Evolutionary conservation across 2,113 vertebrate species (phyloP).

Genomic region (Charadrius vociferus): DNA sequence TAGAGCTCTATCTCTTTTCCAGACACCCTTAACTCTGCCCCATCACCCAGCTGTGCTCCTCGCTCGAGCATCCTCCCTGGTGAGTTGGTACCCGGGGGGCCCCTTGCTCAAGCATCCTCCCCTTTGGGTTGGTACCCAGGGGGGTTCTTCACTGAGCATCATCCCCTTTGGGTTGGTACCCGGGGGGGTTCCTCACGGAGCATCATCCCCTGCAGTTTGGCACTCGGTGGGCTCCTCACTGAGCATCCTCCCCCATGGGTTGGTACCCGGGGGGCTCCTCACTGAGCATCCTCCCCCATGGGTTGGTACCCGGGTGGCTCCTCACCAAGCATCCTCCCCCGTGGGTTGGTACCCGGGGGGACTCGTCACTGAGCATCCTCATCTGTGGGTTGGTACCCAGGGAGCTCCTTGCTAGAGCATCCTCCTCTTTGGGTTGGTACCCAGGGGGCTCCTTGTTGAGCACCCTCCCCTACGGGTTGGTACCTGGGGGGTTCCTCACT

Average conservation of each 20-base stretch:
- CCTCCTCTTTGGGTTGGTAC: too few species aligned
- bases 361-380: not conserved
- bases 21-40: not conserved
- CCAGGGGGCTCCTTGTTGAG: too few species aligned
- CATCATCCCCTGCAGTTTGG: not conserved
- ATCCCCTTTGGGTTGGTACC: too few species aligned
- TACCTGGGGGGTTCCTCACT: too few species aligned
- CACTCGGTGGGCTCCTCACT: too few species aligned
- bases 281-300: not conserved
- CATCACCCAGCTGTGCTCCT: too few species aligned
- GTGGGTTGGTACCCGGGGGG: not conserved
- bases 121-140: too few species aligned
- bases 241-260: not conserved
- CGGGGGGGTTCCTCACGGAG: not conserved
- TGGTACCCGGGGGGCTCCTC: too few species aligned
- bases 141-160: not conserved
- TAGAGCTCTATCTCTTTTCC: too few species aligned
- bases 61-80: not conserved
- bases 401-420: not conserved
- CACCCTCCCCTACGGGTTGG: too few species aligned
- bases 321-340: not conserved
- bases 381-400: not conserved
- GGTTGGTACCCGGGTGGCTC: too few species aligned
- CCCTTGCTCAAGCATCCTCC: not conserved
- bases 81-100: too few species aligned